phyloP scores from a whole-genome alignment of 1,140 invertebrate species.

The Cherax quadricarinatus region DNA sequence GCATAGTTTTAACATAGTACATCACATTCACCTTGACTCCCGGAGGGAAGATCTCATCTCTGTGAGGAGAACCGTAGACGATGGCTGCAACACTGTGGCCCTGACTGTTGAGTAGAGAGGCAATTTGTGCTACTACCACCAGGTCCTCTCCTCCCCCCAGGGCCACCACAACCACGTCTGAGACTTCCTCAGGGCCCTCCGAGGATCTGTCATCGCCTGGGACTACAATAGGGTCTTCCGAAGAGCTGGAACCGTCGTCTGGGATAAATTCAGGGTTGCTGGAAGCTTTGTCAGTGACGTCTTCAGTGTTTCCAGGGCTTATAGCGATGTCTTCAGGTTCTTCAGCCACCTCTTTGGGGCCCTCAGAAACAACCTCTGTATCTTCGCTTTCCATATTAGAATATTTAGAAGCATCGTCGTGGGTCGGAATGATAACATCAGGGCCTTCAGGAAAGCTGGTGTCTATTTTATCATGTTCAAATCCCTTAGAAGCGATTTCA shows the following conservation, averaged over 20 bases:
- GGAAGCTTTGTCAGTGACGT: no score
- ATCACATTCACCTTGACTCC: conserved; percentile 13
- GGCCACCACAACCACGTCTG: conserved; percentile 1
- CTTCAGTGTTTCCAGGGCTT: no score
- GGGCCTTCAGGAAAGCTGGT: no score
- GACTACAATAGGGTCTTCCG: not conserved
- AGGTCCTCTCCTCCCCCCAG: conserved; percentile 51
- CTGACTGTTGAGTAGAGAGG: conserved; percentile 15
- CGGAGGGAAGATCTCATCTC: conserved; percentile 24
- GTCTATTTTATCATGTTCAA: no score
- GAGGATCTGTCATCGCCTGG: not conserved
- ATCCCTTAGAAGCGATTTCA: no score
- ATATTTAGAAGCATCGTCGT: not conserved
- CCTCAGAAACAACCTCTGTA: no score
- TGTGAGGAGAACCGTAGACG: conserved; percentile 9
- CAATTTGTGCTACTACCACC: conserved; percentile 41
- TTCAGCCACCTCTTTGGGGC: not conserved
- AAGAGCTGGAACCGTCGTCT: no score
- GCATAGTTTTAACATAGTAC: no score
- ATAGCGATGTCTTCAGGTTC: no score
- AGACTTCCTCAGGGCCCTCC: not conserved
- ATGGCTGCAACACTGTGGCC: conserved; percentile 18
- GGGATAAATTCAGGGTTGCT: no score
- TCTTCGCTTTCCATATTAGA: not conserved
- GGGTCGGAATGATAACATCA: no score